Evolutionary conservation across 2,888 invertebrate species (phyloP).

Genomic region (Heterodera filipjevi): DNA sequence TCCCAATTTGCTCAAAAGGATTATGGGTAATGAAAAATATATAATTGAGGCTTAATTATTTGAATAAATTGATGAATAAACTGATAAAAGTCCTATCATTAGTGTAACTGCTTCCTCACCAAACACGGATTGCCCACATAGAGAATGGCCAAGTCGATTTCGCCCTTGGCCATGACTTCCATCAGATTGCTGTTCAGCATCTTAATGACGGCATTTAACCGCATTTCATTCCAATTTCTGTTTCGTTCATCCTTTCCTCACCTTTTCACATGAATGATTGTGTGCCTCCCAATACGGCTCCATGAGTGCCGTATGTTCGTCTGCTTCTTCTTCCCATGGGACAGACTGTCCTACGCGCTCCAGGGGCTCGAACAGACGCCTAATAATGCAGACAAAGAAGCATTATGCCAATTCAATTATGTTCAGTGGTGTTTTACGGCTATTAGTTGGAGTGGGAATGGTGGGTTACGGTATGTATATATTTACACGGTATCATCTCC

Average conservation of each 20-base stretch:
- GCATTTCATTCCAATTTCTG: constrained; percentile 14
- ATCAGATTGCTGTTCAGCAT: constrained; percentile 62
- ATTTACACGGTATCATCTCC: too few species aligned
- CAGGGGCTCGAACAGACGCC: constrained; percentile 55
- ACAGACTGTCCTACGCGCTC: constrained; percentile 50
- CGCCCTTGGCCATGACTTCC: constrained; percentile 56
- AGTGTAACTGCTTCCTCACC: too few species aligned
- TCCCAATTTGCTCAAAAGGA: too few species aligned
- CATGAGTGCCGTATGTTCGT: constrained; percentile 51
- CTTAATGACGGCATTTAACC: constrained; percentile 35
- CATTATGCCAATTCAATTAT: background rate
- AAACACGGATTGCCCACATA: constrained; percentile 62
- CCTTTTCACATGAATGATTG: constrained; percentile 61
- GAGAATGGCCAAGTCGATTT: constrained; percentile 59
- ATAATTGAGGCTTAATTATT: too few species aligned
- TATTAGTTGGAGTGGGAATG: too few species aligned
- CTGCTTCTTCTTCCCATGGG: constrained; percentile 53
- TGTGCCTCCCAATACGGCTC: constrained; percentile 59
- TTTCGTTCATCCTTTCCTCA: constrained; percentile 20
- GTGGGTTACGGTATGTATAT: too few species aligned
- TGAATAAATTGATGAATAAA: too few species aligned
- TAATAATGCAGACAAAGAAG: constrained; percentile 14
- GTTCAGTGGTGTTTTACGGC: background rate
- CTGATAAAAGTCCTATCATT: too few species aligned
- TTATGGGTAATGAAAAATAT: too few species aligned